These are phyloP conservation scores for Willowsia nigromaculata DNA, from an alignment of 2,888 invertebrate genomes.

Conservation along the genomic window DNA sequence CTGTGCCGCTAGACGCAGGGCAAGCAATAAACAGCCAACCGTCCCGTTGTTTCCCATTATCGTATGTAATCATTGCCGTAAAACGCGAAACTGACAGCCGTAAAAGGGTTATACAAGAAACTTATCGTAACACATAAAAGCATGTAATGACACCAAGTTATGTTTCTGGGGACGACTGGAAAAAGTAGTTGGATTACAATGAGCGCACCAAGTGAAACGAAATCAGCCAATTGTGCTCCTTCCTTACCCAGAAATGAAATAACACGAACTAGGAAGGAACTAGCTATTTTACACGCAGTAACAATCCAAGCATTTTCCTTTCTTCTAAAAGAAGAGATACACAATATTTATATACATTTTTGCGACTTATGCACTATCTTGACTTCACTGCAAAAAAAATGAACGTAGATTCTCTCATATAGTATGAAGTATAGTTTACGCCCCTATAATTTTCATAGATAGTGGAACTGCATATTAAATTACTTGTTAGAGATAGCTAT, in stretches of 20 bases:
- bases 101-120: conserved; percentile 53
- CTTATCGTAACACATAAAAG: conserved; percentile 59
- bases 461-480: conserved; percentile 8
- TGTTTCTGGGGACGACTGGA: conserved; percentile 39
- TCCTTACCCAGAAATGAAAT: neutral
- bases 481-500: neutral
- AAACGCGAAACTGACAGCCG: conserved; percentile 64
- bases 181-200: conserved; percentile 30
- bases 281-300: conserved; percentile 20
- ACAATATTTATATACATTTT: neutral
- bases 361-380: neutral
- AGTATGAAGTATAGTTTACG: neutral
- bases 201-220: conserved; percentile 27
- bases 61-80: conserved; percentile 63
- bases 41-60: conserved; percentile 59
- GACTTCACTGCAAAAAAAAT: conserved; percentile 17
- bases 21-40: conserved; percentile 52
- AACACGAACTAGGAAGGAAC: neutral
- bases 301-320: neutral
- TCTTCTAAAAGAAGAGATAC: neutral
- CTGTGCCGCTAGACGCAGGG: conserved; percentile 16
- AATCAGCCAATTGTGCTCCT: conserved; percentile 36
- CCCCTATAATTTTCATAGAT: neutral
- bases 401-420: neutral
- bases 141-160: conserved; percentile 55